These are phyloP conservation scores for Chrysodeixis includens DNA, from an alignment of 2,888 invertebrate species.

Conservation along the genomic window DNA sequence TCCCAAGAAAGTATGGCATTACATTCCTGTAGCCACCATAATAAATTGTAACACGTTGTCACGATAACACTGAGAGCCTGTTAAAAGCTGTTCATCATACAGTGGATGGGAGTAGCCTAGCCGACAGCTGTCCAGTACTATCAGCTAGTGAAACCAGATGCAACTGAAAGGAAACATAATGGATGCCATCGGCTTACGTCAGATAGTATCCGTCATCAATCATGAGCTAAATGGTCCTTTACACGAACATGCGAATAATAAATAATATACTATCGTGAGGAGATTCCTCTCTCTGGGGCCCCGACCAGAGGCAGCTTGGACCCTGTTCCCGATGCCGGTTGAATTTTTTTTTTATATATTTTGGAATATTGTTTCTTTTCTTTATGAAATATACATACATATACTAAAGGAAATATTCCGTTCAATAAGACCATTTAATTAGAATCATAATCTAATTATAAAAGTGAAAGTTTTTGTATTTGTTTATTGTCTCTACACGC, in stretches of 20 bases:
- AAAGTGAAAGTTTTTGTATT: too few species aligned
- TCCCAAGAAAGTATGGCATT: too few species aligned
- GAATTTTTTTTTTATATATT: too few species aligned
- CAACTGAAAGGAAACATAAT: slow-evolving; percentile 3
- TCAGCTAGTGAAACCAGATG: neutral
- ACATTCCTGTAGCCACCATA: neutral
- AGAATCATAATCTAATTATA: too few species aligned
- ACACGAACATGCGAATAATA: too few species aligned
- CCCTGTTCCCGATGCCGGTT: too few species aligned
- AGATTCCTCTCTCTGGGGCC: too few species aligned
- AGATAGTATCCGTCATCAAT: slow-evolving; percentile 13
- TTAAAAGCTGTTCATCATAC: neutral
- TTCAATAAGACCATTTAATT: slow-evolving; percentile 31
- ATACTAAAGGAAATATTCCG: slow-evolving; percentile 23
- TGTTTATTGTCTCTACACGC: too few species aligned
- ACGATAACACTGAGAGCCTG: neutral
- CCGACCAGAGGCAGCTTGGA: too few species aligned
- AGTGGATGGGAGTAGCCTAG: neutral
- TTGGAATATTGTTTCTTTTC: too few species aligned
- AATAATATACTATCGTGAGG: too few species aligned
- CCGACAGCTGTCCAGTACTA: neutral
- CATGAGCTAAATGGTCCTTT: slow-evolving; percentile 10
- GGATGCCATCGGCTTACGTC: neutral
- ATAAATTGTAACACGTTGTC: neutral
- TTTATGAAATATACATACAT: too few species aligned